A percentile compares a stretch with the other conserved stretches of the same genome.
These are phyloP conservation scores for Drosophila yooni DNA, from an alignment of 2,888 invertebrate species.

Conservation along the genomic window DNA sequence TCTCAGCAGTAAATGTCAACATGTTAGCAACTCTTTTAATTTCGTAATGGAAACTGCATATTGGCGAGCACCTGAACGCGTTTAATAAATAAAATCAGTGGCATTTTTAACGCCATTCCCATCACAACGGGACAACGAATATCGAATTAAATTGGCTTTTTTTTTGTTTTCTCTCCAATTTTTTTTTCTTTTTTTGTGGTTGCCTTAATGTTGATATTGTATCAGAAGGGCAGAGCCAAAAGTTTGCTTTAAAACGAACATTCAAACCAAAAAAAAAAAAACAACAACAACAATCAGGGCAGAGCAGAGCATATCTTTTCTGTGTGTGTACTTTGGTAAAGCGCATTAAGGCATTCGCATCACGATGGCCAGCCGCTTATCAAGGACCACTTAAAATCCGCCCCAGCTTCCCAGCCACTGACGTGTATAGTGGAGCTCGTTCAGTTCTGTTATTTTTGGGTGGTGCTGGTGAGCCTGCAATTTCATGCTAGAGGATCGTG, in stretches of 20 bases:
- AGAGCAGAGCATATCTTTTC: slow-evolving; percentile 14
- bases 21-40: slow-evolving; percentile 43
- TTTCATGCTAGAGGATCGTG: slow-evolving; percentile 21
- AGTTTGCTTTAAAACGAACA: slow-evolving; percentile 39
- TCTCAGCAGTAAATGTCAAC: slow-evolving; percentile 31
- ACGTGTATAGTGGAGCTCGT: slow-evolving; percentile 15
- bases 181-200: slow-evolving; percentile 7
- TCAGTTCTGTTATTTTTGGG: slow-evolving; percentile 41
- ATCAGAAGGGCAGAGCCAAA: slow-evolving; percentile 38
- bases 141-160: slow-evolving; percentile 64
- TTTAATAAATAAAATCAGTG: slow-evolving; percentile 55
- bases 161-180: slow-evolving; percentile 11
- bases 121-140: slow-evolving; percentile 37
- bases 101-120: slow-evolving; percentile 51
- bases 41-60: slow-evolving; percentile 60
- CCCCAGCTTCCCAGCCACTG: slow-evolving; percentile 36
- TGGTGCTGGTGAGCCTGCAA: slow-evolving; percentile 45
- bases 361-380: slow-evolving; percentile 66
- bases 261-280: background rate
- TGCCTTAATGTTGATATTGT: slow-evolving; percentile 66
- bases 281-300: slow-evolving; percentile 11
- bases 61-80: slow-evolving; percentile 24
- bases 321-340: slow-evolving; percentile 56
- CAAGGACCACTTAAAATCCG: slow-evolving; percentile 74
- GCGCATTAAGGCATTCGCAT: slow-evolving; percentile 67